A percentile compares a stretch with the other conserved stretches of the same genome.
phyloP scores from a whole-genome alignment of 2,113 vertebrate species.

The Pontoporia blainvillei region DNA sequence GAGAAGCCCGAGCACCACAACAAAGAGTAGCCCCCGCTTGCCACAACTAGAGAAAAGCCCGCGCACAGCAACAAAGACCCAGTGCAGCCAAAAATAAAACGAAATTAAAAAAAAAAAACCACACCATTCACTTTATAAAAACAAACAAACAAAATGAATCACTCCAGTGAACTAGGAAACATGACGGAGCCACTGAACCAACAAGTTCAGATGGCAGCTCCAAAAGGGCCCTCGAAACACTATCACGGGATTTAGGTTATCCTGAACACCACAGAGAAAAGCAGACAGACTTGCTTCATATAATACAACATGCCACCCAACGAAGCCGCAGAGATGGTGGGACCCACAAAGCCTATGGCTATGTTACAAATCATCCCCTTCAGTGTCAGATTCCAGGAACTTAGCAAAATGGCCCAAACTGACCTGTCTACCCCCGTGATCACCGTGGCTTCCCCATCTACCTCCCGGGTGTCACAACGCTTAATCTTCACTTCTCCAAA shows the following conservation, averaged over 20 bases:
- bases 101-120: no score
- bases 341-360: neutral
- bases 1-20: no score
- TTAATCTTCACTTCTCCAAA: neutral
- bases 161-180: neutral
- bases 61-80: no score
- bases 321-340: neutral
- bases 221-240: neutral
- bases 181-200: neutral
- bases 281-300: neutral
- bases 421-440: neutral
- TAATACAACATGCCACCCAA: neutral
- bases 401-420: neutral
- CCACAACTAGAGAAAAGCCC: no score
- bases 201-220: neutral
- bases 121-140: no score
- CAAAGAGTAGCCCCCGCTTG: no score
- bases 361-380: neutral
- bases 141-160: neutral
- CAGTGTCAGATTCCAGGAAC: neutral
- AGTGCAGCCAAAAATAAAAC: no score
- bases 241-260: neutral
- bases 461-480: neutral
- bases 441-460: neutral
- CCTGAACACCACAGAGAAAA: neutral